Evolutionary conservation across 2,113 vertebrate species (phyloP), one percentile per base, ranked within the genome.

Genomic region (Myodes glareolus): DNA sequence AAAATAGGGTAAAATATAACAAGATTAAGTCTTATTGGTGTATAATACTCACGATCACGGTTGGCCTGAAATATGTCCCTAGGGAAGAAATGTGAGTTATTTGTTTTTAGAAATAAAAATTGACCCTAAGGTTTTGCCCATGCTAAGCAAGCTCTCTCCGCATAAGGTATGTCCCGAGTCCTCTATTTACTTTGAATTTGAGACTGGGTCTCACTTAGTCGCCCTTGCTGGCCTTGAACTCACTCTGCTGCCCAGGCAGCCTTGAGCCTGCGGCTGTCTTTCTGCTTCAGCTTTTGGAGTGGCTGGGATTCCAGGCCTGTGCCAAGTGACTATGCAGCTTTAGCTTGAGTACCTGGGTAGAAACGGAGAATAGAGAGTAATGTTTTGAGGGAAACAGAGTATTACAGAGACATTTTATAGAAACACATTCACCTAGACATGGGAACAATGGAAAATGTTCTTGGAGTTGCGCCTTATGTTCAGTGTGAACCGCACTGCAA

Each of bases 1-100:
- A 84, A 95, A 92, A 88, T 27, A 88, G 85, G 68, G 76, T 68
- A 90, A 93, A 86, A 95, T 7, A 36, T 33, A 63, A 95, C 31
- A 36, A 77, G 9, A 23, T 72, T 50, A 81, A 86, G 77, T 76
- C 29, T 31, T 16, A 29, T 55, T 90, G 58, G 11, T n/a, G 27
- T 80, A 17, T 80, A 80, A 8, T 91, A 76, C 58, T 92, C 52
- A 58, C 52, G 45, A 31, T 86, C 78, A 86, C 6, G 4, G 1
- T 87, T 90, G 19, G 47, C 67, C 67, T 86, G n/a, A 93, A 73
- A 87, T 92, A 70, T 52, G 73, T 80, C 65, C 52, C 92, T 47
- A 33, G 78, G 52, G 29, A 17, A 80, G 72, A 19, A 73, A 80
- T 68, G 63, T 47, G 63, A 72, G 65, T 65, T 73, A 23, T n/a